Evolutionary conservation across 1,140 invertebrate genomes (phyloP), one percentile per base, ranked within the genome.

Genomic region (Callitettix versicolor): DNA sequence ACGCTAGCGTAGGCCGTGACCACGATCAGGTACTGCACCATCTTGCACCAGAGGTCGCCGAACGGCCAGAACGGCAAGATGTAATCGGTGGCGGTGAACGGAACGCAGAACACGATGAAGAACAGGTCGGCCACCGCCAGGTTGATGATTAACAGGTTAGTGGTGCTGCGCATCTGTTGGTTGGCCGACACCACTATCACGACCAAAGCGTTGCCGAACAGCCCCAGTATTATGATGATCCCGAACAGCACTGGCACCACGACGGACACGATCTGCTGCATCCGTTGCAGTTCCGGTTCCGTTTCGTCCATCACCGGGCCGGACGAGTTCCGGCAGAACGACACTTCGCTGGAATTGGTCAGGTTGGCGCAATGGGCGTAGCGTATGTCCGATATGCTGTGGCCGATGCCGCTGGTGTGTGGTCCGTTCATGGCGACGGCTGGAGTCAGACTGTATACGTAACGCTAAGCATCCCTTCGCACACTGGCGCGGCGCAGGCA

Each of bases 61-160:
- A 95, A 95, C 0, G 89, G 89, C 94, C 94, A 97, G 66, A 80
- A 80, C 0, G 84, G 79, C 61, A 91, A 70, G 0, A 89, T 85
- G 69, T 92, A 94, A 64, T 93, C 90, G 14, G 84, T 84, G 1
- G 88, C 90, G 3, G 91, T 95, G 66, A 92, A 93, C 0, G 94
- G 94, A 24, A 97, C 91, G 72, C 94, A 98, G 70, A 97, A 93
- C 42, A 94, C 80, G 36, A 97, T 91, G 69, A 98, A 97, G 5
- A 95, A 78, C 7, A 97, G 73, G 70, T 98, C 94, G 5, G 94
- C 93, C 17, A 91, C 75, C 1, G 89, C 88, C 44, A 91, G 69
- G 66, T 91, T 91, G 55, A 88, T 87, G 57, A 96, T 95, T 3
- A 95, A 78, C 36, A 95, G 77, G 66, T 96, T 95, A 20, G 92